phyloP scores from a whole-genome alignment of 37 sponge, comb jelly and placozoan genomes.

The Diacarnus erythraeanus region DNA sequence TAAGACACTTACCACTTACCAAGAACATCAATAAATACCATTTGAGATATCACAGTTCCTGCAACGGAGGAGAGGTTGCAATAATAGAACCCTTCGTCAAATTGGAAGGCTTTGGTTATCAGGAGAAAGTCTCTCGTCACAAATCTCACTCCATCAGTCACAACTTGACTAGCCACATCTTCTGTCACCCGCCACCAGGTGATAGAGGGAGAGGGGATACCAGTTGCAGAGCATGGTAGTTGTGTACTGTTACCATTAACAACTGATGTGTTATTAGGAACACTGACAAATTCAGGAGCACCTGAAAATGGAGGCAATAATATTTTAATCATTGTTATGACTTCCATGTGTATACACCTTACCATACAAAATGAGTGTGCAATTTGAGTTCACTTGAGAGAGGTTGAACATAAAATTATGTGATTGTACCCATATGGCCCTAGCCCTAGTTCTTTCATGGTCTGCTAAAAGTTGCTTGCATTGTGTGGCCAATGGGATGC shows the following conservation, averaged over 20 bases:
- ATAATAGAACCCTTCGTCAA: constrained; percentile 48
- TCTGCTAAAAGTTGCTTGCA: too few species aligned
- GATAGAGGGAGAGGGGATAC: constrained; percentile 44
- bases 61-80: constrained; percentile 31
- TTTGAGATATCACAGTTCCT: neutral
- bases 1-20: neutral
- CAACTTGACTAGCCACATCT: neutral
- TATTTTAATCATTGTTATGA: too few species aligned
- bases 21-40: neutral
- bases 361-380: too few species aligned
- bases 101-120: neutral
- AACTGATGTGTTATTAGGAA: constrained; percentile 22
- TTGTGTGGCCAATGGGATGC: too few species aligned
- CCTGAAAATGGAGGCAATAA: constrained; percentile 11
- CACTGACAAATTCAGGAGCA: constrained; percentile 15
- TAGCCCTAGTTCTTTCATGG: too few species aligned
- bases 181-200: constrained; percentile 32
- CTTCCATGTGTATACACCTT: too few species aligned
- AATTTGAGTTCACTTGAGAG: too few species aligned
- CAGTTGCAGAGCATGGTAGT: constrained; percentile 43
- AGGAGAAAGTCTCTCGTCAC: constrained; percentile 32
- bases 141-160: constrained; percentile 5
- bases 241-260: constrained; percentile 10
- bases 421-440: too few species aligned
- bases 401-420: too few species aligned